phyloP scores from a whole-genome alignment of 1,140 invertebrate genomes.

The Wiebesia pumilae region DNA sequence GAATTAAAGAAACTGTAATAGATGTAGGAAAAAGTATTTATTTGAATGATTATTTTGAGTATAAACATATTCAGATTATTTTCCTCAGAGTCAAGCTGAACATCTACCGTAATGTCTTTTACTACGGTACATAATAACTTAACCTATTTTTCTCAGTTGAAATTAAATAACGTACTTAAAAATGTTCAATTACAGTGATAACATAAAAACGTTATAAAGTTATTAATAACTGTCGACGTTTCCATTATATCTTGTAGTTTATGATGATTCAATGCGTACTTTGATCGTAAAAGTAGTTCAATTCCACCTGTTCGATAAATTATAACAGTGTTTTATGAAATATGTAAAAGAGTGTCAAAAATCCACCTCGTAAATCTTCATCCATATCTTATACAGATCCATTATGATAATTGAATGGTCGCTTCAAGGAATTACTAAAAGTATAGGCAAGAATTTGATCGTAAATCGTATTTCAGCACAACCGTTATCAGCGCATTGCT shows the following conservation, averaged over 20 bases:
- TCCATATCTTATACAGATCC: not conserved
- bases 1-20: not conserved
- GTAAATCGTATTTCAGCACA: not conserved
- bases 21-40: not conserved
- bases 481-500: not conserved
- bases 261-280: constrained; percentile 1
- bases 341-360: not conserved
- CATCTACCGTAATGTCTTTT: not conserved
- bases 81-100: not conserved
- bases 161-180: constrained; percentile 11
- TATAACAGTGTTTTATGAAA: not conserved
- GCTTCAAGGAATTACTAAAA: not conserved
- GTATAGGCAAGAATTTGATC: not conserved
- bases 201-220: constrained; percentile 13
- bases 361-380: not conserved
- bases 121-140: constrained; percentile 20
- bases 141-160: constrained; percentile 20
- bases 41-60: not conserved
- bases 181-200: constrained; percentile 21
- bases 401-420: not conserved
- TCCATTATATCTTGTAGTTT: not conserved
- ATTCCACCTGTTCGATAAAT: not conserved
- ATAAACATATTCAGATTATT: not conserved
- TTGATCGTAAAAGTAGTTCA: not conserved
- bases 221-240: constrained; percentile 17